These are phyloP conservation scores for Natator depressus DNA, from an alignment of 2,113 vertebrate species.

Conservation along the genomic window DNA sequence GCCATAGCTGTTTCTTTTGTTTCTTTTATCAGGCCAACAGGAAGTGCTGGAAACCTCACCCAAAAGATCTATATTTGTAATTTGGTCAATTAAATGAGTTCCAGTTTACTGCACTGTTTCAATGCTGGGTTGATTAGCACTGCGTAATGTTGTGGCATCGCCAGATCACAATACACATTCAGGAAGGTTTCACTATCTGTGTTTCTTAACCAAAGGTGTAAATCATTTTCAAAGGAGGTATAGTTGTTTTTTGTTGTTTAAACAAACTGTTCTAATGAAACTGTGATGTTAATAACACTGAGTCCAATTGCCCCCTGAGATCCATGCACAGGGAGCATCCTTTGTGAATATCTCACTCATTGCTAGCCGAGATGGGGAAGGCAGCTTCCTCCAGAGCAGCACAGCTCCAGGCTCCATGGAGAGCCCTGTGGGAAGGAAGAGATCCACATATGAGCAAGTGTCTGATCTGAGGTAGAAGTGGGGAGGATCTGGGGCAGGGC, in stretches of 20 bases:
- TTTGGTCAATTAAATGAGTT: conserved; percentile 17
- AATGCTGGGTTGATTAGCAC: neutral
- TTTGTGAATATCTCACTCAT: neutral
- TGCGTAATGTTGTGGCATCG: neutral
- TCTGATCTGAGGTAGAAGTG: neutral
- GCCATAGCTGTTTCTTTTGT: neutral
- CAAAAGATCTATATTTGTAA: conserved; percentile 19
- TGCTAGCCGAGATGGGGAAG: neutral
- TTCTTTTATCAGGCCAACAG: conserved; percentile 36
- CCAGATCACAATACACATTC: neutral
- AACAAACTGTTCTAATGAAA: neutral
- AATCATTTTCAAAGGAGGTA: neutral
- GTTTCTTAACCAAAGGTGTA: neutral
- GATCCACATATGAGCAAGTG: neutral
- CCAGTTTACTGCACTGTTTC: neutral
- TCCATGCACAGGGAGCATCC: fast-evolving
- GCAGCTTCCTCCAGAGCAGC: neutral
- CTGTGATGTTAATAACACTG: neutral
- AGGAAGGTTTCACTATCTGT: neutral
- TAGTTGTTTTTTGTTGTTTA: neutral
- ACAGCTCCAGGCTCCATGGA: neutral
- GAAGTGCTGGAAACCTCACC: conserved; percentile 6
- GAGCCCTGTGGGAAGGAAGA: neutral
- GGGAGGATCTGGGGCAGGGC: neutral
- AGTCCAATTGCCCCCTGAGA: neutral